Evolutionary conservation across 2,888 invertebrate species (phyloP).

Genomic region (Mellilla xanthometata): DNA sequence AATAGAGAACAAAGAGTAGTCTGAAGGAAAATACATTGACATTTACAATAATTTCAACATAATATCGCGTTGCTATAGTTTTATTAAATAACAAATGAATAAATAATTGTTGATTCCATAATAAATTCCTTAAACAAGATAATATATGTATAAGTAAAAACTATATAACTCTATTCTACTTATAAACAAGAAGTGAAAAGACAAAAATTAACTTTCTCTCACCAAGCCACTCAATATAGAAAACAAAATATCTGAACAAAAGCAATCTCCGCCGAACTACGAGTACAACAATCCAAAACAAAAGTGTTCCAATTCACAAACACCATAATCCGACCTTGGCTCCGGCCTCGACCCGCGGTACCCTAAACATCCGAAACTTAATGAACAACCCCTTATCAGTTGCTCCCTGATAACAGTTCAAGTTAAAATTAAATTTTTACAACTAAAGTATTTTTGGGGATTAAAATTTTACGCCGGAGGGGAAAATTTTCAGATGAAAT

Average conservation of each 20-base stretch:
- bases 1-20: too few species aligned
- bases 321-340: not conserved
- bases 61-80: too few species aligned
- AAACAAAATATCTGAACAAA: not conserved
- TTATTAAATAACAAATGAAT: too few species aligned
- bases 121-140: too few species aligned
- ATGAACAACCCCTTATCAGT: conserved; percentile 33
- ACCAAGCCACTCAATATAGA: too few species aligned
- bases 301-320: not conserved
- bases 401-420: conserved; percentile 24
- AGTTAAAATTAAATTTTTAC: conserved; percentile 26
- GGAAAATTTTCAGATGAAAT: conserved; percentile 2
- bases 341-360: not conserved
- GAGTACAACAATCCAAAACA: not conserved
- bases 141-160: too few species aligned
- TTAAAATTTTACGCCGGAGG: conserved; percentile 14
- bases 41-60: too few species aligned
- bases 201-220: too few species aligned
- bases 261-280: not conserved
- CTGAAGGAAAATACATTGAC: too few species aligned
- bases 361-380: conserved; percentile 26
- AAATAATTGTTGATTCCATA: too few species aligned
- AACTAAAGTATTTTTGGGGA: conserved; percentile 20
- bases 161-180: too few species aligned
- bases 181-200: too few species aligned